phyloP scores from a whole-genome alignment of 2,797 vertebrate species.

The Poliocrania exsul region DNA sequence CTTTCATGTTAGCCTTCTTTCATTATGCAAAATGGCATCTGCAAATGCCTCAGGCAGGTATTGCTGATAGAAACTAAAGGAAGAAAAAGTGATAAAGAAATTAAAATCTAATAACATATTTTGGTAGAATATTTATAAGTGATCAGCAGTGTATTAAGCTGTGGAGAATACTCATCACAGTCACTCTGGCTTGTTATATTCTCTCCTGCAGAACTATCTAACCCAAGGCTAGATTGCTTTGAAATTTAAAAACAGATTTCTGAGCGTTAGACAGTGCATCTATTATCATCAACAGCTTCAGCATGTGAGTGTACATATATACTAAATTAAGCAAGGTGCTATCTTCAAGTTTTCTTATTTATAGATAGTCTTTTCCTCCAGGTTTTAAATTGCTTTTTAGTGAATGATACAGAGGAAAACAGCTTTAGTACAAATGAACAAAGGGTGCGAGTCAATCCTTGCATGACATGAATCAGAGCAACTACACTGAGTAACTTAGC shows the following conservation, averaged over 20 bases:
- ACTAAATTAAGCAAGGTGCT: conserved; percentile 6
- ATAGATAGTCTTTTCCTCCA: background rate
- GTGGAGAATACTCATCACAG: conserved; percentile 48
- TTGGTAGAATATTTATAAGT: conserved; percentile 48
- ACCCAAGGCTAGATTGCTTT: conserved; percentile 44
- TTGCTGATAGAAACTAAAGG: conserved; percentile 27
- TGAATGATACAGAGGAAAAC: background rate
- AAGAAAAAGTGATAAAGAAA: conserved; percentile 58
- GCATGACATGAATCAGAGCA: background rate
- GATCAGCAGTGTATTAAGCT: conserved; percentile 42
- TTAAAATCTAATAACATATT: conserved; percentile 60
- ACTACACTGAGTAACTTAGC: background rate
- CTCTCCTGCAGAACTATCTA: background rate
- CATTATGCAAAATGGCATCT: conserved; percentile 46
- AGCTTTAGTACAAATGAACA: background rate
- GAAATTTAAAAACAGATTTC: conserved; percentile 42
- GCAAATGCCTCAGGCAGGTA: background rate
- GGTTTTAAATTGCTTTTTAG: background rate
- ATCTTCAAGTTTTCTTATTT: conserved; percentile 12
- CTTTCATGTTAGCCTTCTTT: conserved; percentile 16
- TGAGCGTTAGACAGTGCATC: conserved; percentile 12
- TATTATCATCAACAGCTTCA: conserved; percentile 26
- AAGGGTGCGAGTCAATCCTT: background rate
- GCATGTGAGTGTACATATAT: background rate
- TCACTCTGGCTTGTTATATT: conserved; percentile 9